phyloP scores from a whole-genome alignment of 2,113 vertebrate genomes.

The Microcebus griseorufus region DNA sequence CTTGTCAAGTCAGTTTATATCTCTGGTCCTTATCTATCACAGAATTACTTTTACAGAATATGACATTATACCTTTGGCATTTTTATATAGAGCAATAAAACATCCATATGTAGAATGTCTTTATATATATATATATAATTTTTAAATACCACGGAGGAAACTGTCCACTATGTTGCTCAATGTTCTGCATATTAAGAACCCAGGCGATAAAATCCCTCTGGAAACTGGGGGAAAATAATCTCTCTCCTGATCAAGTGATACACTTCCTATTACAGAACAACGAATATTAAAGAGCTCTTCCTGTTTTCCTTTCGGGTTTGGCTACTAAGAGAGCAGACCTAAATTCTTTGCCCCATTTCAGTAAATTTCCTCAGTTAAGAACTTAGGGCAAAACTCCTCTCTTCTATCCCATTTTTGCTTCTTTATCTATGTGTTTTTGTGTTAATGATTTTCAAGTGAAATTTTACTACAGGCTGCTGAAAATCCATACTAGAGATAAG shows the following conservation, averaged over 20 bases:
- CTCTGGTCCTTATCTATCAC: background rate
- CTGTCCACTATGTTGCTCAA: background rate
- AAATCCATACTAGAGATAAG: background rate
- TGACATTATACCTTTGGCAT: background rate
- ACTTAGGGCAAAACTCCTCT: background rate
- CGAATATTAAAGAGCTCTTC: background rate
- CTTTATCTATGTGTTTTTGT: background rate
- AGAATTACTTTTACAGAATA: background rate
- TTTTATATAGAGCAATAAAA: background rate
- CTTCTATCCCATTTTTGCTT: background rate
- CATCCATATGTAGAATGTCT: background rate
- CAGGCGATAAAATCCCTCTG: background rate
- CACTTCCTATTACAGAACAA: background rate
- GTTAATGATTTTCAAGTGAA: background rate
- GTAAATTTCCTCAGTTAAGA: conserved; percentile 7
- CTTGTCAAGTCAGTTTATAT: background rate
- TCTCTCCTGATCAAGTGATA: background rate
- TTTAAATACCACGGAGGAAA: background rate
- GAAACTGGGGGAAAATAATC: background rate
- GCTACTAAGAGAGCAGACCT: background rate
- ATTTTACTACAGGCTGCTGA: background rate
- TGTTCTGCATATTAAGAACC: background rate
- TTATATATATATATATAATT: background rate
- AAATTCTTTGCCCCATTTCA: background rate
- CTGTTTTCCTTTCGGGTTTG: background rate